phyloP scores from a whole-genome alignment of 2,888 invertebrate species.

The Melinaea marsaeus region DNA sequence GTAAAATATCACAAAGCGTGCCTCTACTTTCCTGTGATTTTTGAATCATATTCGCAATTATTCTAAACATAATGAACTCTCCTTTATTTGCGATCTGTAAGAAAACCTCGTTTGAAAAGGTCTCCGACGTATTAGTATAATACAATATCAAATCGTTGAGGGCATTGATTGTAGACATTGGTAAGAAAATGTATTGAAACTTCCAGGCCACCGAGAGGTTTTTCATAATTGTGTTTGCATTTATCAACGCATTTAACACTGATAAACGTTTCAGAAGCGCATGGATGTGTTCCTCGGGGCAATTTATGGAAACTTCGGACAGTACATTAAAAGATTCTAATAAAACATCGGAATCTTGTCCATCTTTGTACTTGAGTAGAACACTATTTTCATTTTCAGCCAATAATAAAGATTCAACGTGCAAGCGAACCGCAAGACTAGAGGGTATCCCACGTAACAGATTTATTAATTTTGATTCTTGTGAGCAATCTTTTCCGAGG shows the following conservation, averaged over 20 bases:
- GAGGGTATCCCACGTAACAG: constrained; percentile 57
- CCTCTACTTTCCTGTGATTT: constrained; percentile 30
- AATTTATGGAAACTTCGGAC: constrained; percentile 52
- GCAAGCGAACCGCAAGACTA: constrained; percentile 49
- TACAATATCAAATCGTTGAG: constrained; percentile 60
- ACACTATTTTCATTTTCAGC: constrained; percentile 36
- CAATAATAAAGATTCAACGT: constrained; percentile 55
- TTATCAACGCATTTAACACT: constrained; percentile 55
- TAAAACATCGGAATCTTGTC: constrained; percentile 51
- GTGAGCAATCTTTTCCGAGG: constrained; percentile 44
- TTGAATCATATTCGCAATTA: constrained; percentile 46
- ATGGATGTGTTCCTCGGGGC: constrained; percentile 62
- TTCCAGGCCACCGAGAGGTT: constrained; percentile 67
- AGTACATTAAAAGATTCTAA: constrained; percentile 52
- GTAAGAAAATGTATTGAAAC: constrained; percentile 67
- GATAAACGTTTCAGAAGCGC: constrained; percentile 49
- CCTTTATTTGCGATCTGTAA: constrained; percentile 42
- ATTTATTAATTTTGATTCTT: constrained; percentile 43
- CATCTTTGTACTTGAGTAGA: constrained; percentile 53
- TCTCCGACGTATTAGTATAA: constrained; percentile 36
- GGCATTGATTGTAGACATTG: constrained; percentile 58
- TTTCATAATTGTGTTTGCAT: constrained; percentile 56
- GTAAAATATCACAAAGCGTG: constrained; percentile 34
- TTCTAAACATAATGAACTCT: constrained; percentile 59
- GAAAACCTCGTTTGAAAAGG: constrained; percentile 30